Evolutionary conservation across 2,888 invertebrate species (phyloP).

Genomic region (Tachystola acroxantha): DNA sequence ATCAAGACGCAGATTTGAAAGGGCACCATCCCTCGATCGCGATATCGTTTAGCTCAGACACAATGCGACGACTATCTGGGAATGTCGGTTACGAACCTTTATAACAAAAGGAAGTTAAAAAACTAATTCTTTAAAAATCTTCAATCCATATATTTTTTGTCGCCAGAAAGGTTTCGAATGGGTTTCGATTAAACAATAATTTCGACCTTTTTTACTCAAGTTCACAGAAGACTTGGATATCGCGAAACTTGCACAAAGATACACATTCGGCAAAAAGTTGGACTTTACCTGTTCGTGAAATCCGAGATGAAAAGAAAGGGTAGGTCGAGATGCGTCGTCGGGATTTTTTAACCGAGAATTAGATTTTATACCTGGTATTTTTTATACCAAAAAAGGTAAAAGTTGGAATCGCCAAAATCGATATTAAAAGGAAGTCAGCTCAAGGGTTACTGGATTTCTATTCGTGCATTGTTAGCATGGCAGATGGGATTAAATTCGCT

Average conservation of each 20-base stretch:
- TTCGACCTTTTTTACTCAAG: slow-evolving; percentile 48
- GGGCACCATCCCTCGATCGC: slow-evolving; percentile 42
- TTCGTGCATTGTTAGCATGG: slow-evolving; percentile 42
- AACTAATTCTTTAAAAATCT: slow-evolving; percentile 51
- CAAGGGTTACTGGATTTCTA: slow-evolving; percentile 65
- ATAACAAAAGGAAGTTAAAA: slow-evolving; percentile 69
- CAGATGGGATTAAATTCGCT: slow-evolving; percentile 58
- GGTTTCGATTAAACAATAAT: slow-evolving; percentile 66
- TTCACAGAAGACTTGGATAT: slow-evolving; percentile 66
- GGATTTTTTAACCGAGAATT: slow-evolving; percentile 47
- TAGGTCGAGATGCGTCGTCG: slow-evolving; percentile 55
- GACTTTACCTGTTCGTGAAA: slow-evolving; percentile 75
- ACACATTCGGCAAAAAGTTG: slow-evolving; percentile 58
- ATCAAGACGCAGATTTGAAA: slow-evolving; percentile 60
- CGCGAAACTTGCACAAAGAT: slow-evolving; percentile 66
- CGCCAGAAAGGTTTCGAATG: slow-evolving; percentile 57
- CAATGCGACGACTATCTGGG: slow-evolving; percentile 68
- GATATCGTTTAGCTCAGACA: slow-evolving; percentile 61
- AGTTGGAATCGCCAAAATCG: slow-evolving; percentile 52
- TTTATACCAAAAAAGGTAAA: slow-evolving; percentile 51
- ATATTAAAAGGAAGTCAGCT: slow-evolving; percentile 63
- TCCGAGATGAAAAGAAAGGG: slow-evolving; percentile 72
- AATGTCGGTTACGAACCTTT: slow-evolving; percentile 69
- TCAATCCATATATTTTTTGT: slow-evolving; percentile 58
- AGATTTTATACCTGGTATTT: slow-evolving; percentile 47